Base-by-base conservation (phyloP, 2,797 vertebrate genomes). In the Aldrovandia affinis region DNA sequence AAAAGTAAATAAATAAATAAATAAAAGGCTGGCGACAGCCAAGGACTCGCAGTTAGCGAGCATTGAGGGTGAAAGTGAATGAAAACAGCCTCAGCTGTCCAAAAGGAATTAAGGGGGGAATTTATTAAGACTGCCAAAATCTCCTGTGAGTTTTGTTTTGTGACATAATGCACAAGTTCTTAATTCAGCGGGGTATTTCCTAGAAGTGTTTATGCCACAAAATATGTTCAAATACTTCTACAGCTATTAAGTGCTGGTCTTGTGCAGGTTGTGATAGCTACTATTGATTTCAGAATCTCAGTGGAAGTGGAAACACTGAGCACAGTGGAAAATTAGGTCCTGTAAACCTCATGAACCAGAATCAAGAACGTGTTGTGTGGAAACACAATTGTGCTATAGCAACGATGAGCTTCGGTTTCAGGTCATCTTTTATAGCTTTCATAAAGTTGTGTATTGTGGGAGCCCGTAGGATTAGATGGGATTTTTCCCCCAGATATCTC, bases 1-100 rank as follows among this genome's bases (percentile, higher is more conserved):
- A 83, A 90, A 94, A 95, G 94, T 65, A 65, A 65, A 65, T 65
- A 65, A 65, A 65, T 30, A 30, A 65, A 12, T n/a, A n/a, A 96
- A 52, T 12, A 12, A 39, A 70, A 12, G 15, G 33, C 3, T 33
- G 33, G 65, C 12, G 65, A 70, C 65, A 18, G 65, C 20, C 65
- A 18, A 70, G 14, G 28, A 33, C 65, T 18, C 4, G 1, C 65
- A 12, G 30, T 70, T 70, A 70, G 65, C 6, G 15, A 47, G 39
- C 70, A 25, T 44, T 36, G 39, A 44, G 42, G 6, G 42, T 44
- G 8, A 12, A 25, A 44, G 44, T 10, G 33, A 39, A 44, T 44
- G 39, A 75, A 44, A 70, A 70, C 30, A 15, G 7, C 25, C 2
- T 70, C 65, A 36, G 65, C 39, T 70, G 33, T 70, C 20, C 33